Evolutionary conservation across 37 sponge, comb jelly and placozoan species (phyloP), one percentile per base, ranked within the genome.

Genomic region (Chondrosia reniformis): DNA sequence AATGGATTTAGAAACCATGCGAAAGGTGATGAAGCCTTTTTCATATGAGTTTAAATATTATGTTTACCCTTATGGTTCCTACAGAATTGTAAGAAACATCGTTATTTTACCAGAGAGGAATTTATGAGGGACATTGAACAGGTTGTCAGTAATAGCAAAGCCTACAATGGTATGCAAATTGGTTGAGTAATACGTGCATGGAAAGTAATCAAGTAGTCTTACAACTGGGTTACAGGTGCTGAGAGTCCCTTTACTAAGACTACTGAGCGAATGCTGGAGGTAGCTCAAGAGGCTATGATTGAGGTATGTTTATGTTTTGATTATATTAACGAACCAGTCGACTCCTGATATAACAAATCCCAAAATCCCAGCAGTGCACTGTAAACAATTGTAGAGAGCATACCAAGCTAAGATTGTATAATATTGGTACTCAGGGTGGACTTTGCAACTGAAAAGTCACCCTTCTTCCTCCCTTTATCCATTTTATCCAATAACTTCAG

Each of bases 1-100:
- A 9, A 97, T 97, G 97, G 95, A 97, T 59, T 83, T 97, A 24
- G 85, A 91, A 30, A 88, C 89, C 30, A 89, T 97, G 85, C 80
- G 76, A 32, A 90, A 89, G 85, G 94, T 87, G 58, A 45, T 73
- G 30, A 12, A 24, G 24, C 22, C 30, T 27, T 63, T 27, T 63
- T 12, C 65, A 10, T 12, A 19, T 63, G 10, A 15, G 43, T 69
- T 21, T 40, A 6, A 43, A n/a, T 69, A 21, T 69, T 1, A 8
- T 15, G 42, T 69, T 36, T 21, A 19, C 42, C 44, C 24, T 21
- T 69, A 44, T 34, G n/a, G 24, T 15, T 34, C 19, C 42, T 41
- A 6, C 76, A 91, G 91, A 85, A 85, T 28, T 85, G 86, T 61
- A 69, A 76, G 67, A 64, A 75, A 37, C 79, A 65, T 24, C 25